Base-by-base conservation (phyloP, 2,113 vertebrate species). In the Ramphastos sulfuratus region DNA sequence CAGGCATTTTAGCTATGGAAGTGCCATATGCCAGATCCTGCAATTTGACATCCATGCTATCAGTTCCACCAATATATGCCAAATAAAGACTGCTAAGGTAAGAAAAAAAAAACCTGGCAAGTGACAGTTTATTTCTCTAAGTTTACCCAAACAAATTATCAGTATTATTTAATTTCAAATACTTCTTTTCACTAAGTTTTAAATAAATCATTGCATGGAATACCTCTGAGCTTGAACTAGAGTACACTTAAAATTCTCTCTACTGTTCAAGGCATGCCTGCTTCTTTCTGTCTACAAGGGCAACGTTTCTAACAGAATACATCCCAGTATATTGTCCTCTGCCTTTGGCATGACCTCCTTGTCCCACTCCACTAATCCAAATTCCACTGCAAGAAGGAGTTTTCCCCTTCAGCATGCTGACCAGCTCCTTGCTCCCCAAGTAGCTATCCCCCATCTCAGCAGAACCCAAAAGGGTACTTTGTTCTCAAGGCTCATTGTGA, bases 351-450 rank as follows among this genome's bases (percentile, higher is more conserved):
- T 18, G 18, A 52, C 4, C 39, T 17, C 23, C 4, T 55, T 77
- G n/a, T 15, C 37, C 31, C 12, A 15, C 3, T 15, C 17, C 10
- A 4, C 6, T 75, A 59, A 50, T 54, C 48, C 17, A 70, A 80
- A 83, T 58, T 70, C 28, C 61, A 7, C n/a, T 15, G 10, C 21
- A 71, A 55, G 37, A 31, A 87, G 37, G 7, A 71, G 9, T 56
- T 80, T 71, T 10, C 24, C n/a, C 4, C 15, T 66, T 70, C 1
- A 3, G n/a, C 24, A 52, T 6, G 85, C 73, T 21, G 15, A 71
- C 31, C 13, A 31, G 7, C 19, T 44, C 4, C 1, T n/a, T 71
- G 19, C 8, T 4, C 5, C 9, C 1, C 2, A 15, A 15, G 17
- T 27, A 77, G 4, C 10, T 50, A 6, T 56, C 8, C 6, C 18